These are phyloP conservation scores for Drosophila bifasciata DNA, from an alignment of 1,140 invertebrate species.

Conservation along the genomic window DNA sequence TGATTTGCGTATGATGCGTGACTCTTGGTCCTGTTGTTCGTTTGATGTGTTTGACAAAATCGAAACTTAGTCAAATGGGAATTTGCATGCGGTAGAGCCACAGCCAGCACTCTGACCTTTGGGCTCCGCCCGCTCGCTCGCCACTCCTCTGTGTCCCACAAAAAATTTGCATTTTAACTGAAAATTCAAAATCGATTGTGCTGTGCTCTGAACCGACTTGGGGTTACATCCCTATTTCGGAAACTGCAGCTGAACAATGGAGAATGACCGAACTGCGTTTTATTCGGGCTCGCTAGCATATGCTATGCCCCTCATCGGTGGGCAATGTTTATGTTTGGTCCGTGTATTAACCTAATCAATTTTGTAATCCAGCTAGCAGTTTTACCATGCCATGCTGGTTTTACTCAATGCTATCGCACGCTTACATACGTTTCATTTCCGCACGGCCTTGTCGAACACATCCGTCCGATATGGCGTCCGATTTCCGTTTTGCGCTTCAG, in stretches of 20 bases:
- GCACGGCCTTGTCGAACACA: constrained; percentile 59
- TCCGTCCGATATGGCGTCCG: constrained; percentile 73
- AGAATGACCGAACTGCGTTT: constrained; percentile 36
- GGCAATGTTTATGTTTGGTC: constrained; percentile 9
- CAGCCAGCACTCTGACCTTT: constrained; percentile 17
- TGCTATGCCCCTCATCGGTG: constrained; percentile 13
- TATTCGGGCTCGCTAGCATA: constrained; percentile 9
- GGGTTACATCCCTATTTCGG: constrained; percentile 34
- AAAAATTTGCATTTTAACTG: constrained; percentile 70
- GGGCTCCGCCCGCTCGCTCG: background rate
- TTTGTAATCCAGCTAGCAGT: constrained; percentile 16
- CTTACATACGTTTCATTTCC: constrained; percentile 67
- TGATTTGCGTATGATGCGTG: constrained; percentile 37
- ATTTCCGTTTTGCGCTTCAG: constrained; percentile 71
- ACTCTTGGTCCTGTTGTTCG: constrained; percentile 8
- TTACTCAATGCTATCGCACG: constrained; percentile 34
- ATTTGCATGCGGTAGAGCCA: constrained; percentile 40
- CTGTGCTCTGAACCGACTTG: constrained; percentile 36
- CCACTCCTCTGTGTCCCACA: constrained; percentile 6
- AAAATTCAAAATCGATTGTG: constrained; percentile 65
- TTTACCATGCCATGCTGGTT: constrained; percentile 19
- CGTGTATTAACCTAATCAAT: constrained; percentile 47
- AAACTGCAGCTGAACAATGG: background rate
- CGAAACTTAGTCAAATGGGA: constrained; percentile 51
- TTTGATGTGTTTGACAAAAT: constrained; percentile 60